These are phyloP conservation scores for Acanthosepion pharaonis DNA, from an alignment of 2,888 invertebrate genomes.

Conservation along the genomic window DNA sequence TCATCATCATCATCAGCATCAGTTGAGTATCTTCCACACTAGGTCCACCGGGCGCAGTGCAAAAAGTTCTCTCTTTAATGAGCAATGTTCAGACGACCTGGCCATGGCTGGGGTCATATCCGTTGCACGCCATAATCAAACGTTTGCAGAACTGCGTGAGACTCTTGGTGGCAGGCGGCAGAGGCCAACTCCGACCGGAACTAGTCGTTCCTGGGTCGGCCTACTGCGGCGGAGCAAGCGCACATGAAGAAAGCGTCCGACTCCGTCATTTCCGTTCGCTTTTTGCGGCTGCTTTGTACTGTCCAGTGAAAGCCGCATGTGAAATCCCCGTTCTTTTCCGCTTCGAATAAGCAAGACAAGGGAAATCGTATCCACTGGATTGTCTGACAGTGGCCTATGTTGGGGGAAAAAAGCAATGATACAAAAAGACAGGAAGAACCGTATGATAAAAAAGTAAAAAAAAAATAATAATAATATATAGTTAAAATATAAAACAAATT, in stretches of 20 bases:
- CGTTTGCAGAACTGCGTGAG: background rate
- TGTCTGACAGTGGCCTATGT: background rate
- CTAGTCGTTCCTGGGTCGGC: background rate
- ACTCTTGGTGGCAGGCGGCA: background rate
- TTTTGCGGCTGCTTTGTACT: background rate
- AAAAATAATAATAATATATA: too few relatives aligned
- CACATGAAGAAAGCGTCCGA: background rate
- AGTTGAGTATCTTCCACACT: background rate
- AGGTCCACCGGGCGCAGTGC: background rate
- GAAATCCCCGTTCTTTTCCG: background rate
- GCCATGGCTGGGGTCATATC: background rate
- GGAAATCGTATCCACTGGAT: background rate
- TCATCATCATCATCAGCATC: background rate
- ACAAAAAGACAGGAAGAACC: background rate
- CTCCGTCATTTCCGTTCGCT: background rate
- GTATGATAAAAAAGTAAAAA: background rate
- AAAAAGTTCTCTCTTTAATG: constrained; percentile 15
- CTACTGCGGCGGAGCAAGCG: constrained; percentile 6
- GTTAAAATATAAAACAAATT: too few relatives aligned
- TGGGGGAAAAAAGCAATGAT: background rate
- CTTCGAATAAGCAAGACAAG: background rate
- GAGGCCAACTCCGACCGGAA: background rate
- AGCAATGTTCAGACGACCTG: constrained; percentile 33
- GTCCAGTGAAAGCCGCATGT: background rate
- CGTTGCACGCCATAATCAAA: constrained; percentile 33